Conservation (phyloP, 2,888 invertebrate species). For the Plagodis dolabraria region DNA sequence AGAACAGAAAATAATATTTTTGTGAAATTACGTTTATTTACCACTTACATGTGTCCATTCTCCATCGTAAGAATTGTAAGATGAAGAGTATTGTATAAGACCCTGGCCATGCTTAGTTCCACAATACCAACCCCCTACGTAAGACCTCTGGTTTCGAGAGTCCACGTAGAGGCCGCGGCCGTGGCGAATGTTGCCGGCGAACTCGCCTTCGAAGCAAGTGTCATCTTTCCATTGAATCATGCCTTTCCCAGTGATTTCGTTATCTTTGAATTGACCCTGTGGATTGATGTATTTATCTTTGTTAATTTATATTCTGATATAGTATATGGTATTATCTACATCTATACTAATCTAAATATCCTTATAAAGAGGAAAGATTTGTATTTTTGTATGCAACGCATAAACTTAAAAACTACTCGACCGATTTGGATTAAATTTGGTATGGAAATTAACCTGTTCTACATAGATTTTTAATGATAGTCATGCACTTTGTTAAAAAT, state of each 20-base stretch:
- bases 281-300: neutral
- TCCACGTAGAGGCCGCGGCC: constrained; percentile 81
- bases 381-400: no score
- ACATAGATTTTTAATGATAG: no score
- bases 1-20: no score
- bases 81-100: constrained; percentile 62
- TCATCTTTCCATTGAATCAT: constrained; percentile 81
- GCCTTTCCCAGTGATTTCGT: constrained; percentile 83
- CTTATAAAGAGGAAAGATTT: no score
- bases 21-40: no score
- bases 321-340: no score
- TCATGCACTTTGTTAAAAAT: no score
- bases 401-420: no score
- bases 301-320: neutral
- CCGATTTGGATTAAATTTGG: no score
- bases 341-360: no score
- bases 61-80: constrained; percentile 67
- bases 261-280: constrained; percentile 84
- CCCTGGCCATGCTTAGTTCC: constrained; percentile 78
- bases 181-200: constrained; percentile 81
- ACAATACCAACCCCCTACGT: constrained; percentile 76
- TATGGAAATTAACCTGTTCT: no score
- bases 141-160: constrained; percentile 66
- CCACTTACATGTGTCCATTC: constrained; percentile 68
- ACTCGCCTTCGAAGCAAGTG: constrained; percentile 85